Evolutionary conservation across 2,797 vertebrate genomes (phyloP), one percentile per base, ranked within the genome.

Genomic region (Kryptopterus vitreolus): DNA sequence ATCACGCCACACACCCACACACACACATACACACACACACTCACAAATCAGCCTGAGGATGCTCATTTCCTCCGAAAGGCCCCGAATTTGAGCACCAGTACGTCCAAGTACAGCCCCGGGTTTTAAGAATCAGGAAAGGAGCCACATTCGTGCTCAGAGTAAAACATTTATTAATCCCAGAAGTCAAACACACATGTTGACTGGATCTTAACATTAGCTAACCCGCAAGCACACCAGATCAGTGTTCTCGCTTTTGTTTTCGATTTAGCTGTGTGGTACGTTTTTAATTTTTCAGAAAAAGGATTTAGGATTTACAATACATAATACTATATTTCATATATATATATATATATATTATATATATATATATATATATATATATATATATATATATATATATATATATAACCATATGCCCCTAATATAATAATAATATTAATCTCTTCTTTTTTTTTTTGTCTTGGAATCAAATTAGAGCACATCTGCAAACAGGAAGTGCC

Each of bases 111-210:
- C 46, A 13, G 55, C 6, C 46, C 22, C 1, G 10, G 35, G 59
- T 73, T 66, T 66, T 29, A 13, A 18, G 71, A 62, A 80, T 75
- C 75, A 66, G 69, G 52, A 26, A 66, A 69, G 53, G 63, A 76
- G 62, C 63, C 73, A 52, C 7, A 18, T 75, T 76, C 7, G 26
- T 59, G 72, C 35, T 65, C 74, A 12, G 58, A 48, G 78, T 52
- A 53, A 73, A 79, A 24, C 59, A 68, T 52, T 55, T 16, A n/a
- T n/a, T 55, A 43, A 59, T 33, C 65, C 63, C 65, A 70, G 63
- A 22, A 48, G 52, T 58, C 7, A 26, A 59, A 18, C 22, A 3
- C 33, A 3, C 33, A 13, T 2, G 15, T 50, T 69, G 55, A 38
- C 38, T 13, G 29, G 55, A 18, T 81, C 26, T 68, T 58, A n/a